These are phyloP conservation scores for Dinoponera quadriceps DNA, from an alignment of 1,140 invertebrate species.

Conservation along the genomic window DNA sequence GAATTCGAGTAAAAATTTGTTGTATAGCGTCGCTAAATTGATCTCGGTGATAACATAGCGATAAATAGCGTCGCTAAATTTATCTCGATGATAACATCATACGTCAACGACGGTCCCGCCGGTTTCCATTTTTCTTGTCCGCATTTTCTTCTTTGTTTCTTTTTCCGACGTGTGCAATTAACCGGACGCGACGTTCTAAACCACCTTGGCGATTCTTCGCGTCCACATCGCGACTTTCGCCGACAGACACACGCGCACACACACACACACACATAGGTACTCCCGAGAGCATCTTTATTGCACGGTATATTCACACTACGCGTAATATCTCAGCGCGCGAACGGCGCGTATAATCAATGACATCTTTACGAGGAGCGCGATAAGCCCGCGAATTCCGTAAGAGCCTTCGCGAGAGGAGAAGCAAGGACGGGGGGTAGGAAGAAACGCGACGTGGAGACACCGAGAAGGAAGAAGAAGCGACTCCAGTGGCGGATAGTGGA, in stretches of 20 bases:
- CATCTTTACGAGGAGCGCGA: conserved; percentile 76
- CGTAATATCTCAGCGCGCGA: conserved; percentile 70
- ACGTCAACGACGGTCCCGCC: neutral
- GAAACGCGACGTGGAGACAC: neutral
- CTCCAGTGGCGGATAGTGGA: conserved; percentile 3
- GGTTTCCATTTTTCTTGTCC: neutral
- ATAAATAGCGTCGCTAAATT: conserved; percentile 8
- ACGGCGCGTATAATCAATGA: conserved; percentile 76
- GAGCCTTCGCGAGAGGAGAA: conserved; percentile 30
- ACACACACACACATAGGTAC: neutral
- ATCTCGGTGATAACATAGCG: too few species aligned
- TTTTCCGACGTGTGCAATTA: conserved; percentile 46
- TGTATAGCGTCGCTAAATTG: too few species aligned
- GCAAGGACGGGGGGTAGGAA: conserved; percentile 2
- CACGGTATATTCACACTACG: conserved; percentile 69
- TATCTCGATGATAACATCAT: conserved; percentile 2
- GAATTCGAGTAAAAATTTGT: too few species aligned
- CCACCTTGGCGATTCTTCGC: conserved; percentile 33
- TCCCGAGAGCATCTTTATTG: conserved; percentile 69
- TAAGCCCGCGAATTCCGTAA: conserved; percentile 65
- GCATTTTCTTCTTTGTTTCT: conserved; percentile 17
- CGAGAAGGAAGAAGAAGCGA: conserved; percentile 11
- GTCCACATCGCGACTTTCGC: conserved; percentile 61
- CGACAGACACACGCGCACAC: conserved; percentile 5
- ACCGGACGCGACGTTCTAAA: conserved; percentile 43